Evolutionary conservation across 2,797 vertebrate genomes (phyloP).

Genomic region (Falco rusticolus): DNA sequence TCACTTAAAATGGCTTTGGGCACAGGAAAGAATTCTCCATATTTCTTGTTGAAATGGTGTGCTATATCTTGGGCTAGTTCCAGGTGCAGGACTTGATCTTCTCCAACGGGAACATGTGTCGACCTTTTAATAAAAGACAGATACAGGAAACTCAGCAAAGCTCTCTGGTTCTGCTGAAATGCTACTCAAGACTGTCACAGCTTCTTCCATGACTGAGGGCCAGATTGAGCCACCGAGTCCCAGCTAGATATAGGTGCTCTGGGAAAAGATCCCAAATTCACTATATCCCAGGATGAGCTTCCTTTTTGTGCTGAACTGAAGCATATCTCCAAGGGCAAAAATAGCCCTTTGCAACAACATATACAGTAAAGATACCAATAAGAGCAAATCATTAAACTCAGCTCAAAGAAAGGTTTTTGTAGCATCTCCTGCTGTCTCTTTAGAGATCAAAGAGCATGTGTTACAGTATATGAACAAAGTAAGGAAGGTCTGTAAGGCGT

Average conservation of each 20-base stretch:
- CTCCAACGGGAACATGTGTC: slow-evolving; percentile 92
- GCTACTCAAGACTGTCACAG: slow-evolving; percentile 38
- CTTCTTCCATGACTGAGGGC: slow-evolving; percentile 7
- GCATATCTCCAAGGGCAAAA: slow-evolving; percentile 2
- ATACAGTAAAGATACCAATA: not conserved
- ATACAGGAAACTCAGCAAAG: slow-evolving; percentile 64
- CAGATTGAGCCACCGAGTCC: not conserved
- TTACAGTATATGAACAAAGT: not conserved
- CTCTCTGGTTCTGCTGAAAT: slow-evolving; percentile 34
- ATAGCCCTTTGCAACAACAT: not conserved
- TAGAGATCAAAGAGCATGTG: not conserved
- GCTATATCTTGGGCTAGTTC: slow-evolving; percentile 92
- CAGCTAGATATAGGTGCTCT: not conserved
- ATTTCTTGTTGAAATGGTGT: slow-evolving; percentile 90
- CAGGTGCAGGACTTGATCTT: slow-evolving; percentile 95
- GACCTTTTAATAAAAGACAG: slow-evolving; percentile 85
- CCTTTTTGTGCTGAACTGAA: not conserved
- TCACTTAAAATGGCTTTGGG: slow-evolving; percentile 88
- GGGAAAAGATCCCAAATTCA: not conserved
- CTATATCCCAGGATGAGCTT: not conserved
- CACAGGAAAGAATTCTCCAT: slow-evolving; percentile 89
- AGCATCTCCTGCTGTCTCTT: not conserved
- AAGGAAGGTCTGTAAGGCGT: not conserved
- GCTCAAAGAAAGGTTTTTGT: not conserved
- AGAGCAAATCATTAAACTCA: not conserved